These are phyloP conservation scores for Harpalus rubripes DNA, from an alignment of 2,888 invertebrate species.

Conservation along the genomic window DNA sequence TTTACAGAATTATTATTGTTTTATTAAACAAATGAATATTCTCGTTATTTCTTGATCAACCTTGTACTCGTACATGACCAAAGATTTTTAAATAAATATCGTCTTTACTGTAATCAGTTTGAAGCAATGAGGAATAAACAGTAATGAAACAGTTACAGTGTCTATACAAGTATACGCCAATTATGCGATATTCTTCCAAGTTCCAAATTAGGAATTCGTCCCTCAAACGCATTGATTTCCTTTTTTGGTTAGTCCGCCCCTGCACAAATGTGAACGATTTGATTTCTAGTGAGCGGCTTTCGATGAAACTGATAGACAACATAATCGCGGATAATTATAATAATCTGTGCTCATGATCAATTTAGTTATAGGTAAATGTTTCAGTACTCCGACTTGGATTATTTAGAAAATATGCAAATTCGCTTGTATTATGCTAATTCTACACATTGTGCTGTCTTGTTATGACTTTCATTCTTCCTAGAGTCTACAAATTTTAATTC, in stretches of 20 bases:
- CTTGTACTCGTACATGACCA: no score
- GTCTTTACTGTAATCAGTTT: no score
- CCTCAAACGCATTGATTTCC: background rate
- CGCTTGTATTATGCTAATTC: constrained; percentile 51
- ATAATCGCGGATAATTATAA: constrained; percentile 54
- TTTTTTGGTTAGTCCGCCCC: constrained; percentile 1
- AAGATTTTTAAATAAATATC: no score
- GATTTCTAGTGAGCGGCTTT: constrained; percentile 23
- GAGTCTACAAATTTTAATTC: constrained; percentile 40
- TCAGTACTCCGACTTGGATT: constrained; percentile 44
- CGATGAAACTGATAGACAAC: constrained; percentile 53
- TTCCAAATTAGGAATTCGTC: background rate
- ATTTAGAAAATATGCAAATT: constrained; percentile 59
- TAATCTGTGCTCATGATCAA: constrained; percentile 56
- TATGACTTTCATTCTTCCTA: constrained; percentile 56
- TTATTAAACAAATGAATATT: no score
- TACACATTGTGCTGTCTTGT: constrained; percentile 53
- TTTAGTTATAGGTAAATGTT: constrained; percentile 56
- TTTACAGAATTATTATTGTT: no score
- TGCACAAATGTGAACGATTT: constrained; percentile 35
- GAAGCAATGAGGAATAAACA: no score
- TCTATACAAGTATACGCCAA: background rate
- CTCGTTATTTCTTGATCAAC: no score
- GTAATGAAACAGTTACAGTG: no score
- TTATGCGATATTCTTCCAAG: background rate